These are phyloP conservation scores for Lycocerus yunnanus DNA, from an alignment of 2,888 invertebrate genomes.

Conservation along the genomic window DNA sequence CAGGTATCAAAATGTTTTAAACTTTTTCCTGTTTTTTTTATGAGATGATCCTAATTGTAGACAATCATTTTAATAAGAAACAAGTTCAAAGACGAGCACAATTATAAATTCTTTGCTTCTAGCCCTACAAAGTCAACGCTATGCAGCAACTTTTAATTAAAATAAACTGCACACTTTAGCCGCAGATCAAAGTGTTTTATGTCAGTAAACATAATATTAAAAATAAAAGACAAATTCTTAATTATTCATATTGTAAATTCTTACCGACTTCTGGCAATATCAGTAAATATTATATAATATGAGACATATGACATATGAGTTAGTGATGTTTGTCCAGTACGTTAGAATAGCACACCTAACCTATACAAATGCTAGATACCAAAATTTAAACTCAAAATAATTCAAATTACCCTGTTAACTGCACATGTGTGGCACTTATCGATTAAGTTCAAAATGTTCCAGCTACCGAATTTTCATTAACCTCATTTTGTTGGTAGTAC, in stretches of 20 bases:
- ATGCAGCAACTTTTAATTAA: constrained; percentile 56
- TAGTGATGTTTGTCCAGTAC: too few species aligned
- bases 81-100: constrained; percentile 49
- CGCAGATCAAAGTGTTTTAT: constrained; percentile 53
- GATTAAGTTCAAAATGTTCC: too few species aligned
- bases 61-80: constrained; percentile 42
- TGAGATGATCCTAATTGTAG: constrained; percentile 17
- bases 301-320: too few species aligned
- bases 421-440: too few species aligned
- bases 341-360: too few species aligned
- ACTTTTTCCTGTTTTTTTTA: not conserved
- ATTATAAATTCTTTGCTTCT: constrained; percentile 52
- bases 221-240: constrained; percentile 50
- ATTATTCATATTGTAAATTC: too few species aligned
- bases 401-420: too few species aligned
- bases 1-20: not conserved
- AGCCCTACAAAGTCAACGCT: constrained; percentile 51
- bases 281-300: too few species aligned
- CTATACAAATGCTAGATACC: too few species aligned
- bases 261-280: not conserved
- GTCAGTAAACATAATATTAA: constrained; percentile 47
- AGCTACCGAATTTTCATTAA: too few species aligned
- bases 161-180: constrained; percentile 52
- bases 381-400: too few species aligned
- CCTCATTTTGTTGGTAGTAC: too few species aligned